Conservation (phyloP, 2,113 vertebrate genomes). For the Gallinago undulata region DNA sequence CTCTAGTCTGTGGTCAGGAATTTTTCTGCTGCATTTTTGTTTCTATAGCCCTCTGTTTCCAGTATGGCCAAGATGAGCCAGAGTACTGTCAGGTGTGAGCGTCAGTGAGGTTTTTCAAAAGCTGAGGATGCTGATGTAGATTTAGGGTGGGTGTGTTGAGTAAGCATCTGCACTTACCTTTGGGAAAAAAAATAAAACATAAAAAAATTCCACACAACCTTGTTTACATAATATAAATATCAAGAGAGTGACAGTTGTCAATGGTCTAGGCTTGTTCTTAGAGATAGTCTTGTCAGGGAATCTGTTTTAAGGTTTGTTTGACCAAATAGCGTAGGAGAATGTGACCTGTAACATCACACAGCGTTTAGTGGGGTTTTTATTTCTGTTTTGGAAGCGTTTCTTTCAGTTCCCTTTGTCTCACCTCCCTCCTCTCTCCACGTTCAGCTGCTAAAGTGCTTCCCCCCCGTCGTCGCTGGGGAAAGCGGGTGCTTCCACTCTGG, state of each 20-base stretch:
- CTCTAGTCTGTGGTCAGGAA: constrained; percentile 56
- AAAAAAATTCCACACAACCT: not conserved
- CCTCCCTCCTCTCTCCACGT: not conserved
- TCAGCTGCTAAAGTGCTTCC: constrained; percentile 41
- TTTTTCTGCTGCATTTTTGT: constrained; percentile 41
- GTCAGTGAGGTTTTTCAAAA: constrained; percentile 49
- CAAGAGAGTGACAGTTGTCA: constrained; percentile 37
- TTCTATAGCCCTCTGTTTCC: constrained; percentile 47
- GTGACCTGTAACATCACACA: constrained; percentile 13
- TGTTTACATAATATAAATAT: constrained; percentile 56
- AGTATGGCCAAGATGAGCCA: constrained; percentile 44
- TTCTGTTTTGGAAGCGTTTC: not conserved
- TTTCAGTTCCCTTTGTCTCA: not conserved
- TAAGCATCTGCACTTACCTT: constrained; percentile 48
- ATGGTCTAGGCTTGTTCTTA: constrained; percentile 56
- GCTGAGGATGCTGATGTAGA: constrained; percentile 59
- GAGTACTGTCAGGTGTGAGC: constrained; percentile 55
- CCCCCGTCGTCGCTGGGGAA: not conserved
- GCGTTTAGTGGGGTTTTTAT: not conserved
- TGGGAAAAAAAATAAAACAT: not conserved
- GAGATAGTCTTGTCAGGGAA: constrained; percentile 64
- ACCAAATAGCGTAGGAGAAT: constrained; percentile 68
- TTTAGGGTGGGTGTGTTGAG: constrained; percentile 61
- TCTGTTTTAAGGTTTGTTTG: constrained; percentile 67
- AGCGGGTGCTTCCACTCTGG: constrained; percentile 24